These are phyloP conservation scores for Tympanoctomys barrerae DNA, from an alignment of 2,797 vertebrate species.

Conservation along the genomic window DNA sequence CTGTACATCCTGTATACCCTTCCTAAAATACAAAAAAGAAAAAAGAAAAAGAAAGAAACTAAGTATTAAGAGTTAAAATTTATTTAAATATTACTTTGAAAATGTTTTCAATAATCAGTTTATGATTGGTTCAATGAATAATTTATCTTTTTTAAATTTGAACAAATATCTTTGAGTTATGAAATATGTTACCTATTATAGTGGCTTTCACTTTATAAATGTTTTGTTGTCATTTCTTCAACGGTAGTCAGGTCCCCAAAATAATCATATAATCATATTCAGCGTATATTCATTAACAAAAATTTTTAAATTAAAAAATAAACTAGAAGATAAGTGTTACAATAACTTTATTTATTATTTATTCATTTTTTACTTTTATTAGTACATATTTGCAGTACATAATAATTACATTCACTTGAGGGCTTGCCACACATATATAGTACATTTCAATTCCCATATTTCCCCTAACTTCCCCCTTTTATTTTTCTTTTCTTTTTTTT, in stretches of 20 bases:
- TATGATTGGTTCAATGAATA: background rate
- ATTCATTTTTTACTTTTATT: background rate
- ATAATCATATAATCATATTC: background rate
- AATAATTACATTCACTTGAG: no score
- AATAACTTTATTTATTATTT: background rate
- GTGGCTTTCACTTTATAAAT: background rate
- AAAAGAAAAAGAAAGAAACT: no score
- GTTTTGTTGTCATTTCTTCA: background rate
- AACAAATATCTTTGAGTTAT: background rate
- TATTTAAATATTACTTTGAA: background rate
- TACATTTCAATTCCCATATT: background rate
- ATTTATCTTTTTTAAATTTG: background rate
- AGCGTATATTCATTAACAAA: background rate
- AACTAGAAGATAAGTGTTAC: background rate
- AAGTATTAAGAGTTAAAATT: background rate
- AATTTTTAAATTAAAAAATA: background rate
- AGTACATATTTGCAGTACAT: background rate
- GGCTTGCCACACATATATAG: background rate
- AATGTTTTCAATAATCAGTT: background rate
- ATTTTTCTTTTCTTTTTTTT: background rate
- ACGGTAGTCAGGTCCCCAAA: background rate
- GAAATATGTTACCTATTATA: background rate
- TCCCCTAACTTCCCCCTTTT: background rate
- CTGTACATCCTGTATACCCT: no score
- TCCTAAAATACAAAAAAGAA: no score